These are phyloP conservation scores for Trissolcus basalis DNA, from an alignment of 1,140 invertebrate genomes.

Conservation along the genomic window DNA sequence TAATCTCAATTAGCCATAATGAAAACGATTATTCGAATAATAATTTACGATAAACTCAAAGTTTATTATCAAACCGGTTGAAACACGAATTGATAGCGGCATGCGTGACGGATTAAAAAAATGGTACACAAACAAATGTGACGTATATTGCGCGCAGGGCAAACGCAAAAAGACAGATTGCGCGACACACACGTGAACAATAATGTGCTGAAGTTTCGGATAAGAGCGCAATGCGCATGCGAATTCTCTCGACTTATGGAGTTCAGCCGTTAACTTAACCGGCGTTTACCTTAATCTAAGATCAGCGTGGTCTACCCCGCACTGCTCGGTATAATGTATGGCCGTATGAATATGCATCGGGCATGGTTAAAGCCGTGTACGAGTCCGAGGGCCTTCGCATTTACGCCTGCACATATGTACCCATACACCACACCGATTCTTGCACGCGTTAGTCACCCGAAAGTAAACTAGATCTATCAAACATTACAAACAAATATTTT, in stretches of 20 bases:
- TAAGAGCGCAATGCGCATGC: slow-evolving; percentile 58
- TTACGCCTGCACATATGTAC: slow-evolving; percentile 60
- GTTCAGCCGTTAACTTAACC: slow-evolving; percentile 78
- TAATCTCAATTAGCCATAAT: no score
- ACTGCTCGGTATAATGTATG: slow-evolving; percentile 71
- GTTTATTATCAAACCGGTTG: no score
- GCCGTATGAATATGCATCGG: slow-evolving; percentile 76
- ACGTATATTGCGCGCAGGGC: slow-evolving; percentile 27
- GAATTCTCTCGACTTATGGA: slow-evolving; percentile 62
- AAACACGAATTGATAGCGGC: slow-evolving; percentile 8
- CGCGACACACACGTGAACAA: slow-evolving; percentile 36
- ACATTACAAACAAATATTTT: slow-evolving; percentile 1
- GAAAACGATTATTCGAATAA: no score
- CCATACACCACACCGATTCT: slow-evolving; percentile 45
- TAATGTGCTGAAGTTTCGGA: slow-evolving; percentile 54
- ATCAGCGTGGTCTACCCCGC: slow-evolving; percentile 66
- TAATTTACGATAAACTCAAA: no score
- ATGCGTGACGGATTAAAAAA: slow-evolving; percentile 22
- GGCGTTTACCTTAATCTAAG: slow-evolving; percentile 78
- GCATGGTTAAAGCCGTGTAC: slow-evolving; percentile 67
- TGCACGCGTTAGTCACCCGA: slow-evolving; percentile 40
- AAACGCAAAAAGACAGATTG: slow-evolving; percentile 26
- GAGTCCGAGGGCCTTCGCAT: slow-evolving; percentile 53
- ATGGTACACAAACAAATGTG: slow-evolving; percentile 34
- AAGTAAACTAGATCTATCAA: slow-evolving; percentile 26